Conservation (phyloP, 2,888 invertebrate species). For the Xestoiulus laeticollis region DNA sequence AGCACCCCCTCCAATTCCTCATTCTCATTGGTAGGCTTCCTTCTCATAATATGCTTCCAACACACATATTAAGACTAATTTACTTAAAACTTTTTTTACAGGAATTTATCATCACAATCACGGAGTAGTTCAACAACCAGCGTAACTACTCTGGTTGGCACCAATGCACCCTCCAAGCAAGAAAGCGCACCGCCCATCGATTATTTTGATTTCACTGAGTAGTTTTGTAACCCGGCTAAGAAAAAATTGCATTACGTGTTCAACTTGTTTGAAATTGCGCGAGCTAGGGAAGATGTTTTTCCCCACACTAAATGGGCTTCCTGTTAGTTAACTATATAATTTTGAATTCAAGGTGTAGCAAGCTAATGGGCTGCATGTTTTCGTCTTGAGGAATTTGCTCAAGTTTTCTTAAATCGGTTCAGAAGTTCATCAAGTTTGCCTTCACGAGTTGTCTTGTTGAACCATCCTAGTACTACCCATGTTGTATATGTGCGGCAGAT, state of each 20-base stretch:
- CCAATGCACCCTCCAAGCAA: not conserved
- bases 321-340: not conserved
- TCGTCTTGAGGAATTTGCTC: not conserved
- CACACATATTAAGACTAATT: not conserved
- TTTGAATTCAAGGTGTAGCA: not conserved
- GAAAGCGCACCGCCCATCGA: constrained; percentile 52
- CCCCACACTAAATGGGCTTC: not conserved
- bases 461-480: not conserved
- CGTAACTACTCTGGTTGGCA: constrained; percentile 49
- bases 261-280: not conserved
- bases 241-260: not conserved
- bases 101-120: not conserved
- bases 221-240: not conserved
- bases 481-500: not conserved
- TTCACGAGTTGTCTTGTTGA: not conserved
- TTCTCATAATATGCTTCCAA: not conserved
- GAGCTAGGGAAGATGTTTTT: not conserved
- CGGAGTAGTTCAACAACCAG: not conserved
- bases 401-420: not conserved
- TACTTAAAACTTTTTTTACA: constrained; percentile 6
- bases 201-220: constrained; percentile 56
- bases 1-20: constrained; percentile 50
- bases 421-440: not conserved
- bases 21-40: constrained; percentile 28
- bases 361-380: not conserved